Evolutionary conservation across 2,888 invertebrate species (phyloP).

Genomic region (Ceraclea dissimilis): DNA sequence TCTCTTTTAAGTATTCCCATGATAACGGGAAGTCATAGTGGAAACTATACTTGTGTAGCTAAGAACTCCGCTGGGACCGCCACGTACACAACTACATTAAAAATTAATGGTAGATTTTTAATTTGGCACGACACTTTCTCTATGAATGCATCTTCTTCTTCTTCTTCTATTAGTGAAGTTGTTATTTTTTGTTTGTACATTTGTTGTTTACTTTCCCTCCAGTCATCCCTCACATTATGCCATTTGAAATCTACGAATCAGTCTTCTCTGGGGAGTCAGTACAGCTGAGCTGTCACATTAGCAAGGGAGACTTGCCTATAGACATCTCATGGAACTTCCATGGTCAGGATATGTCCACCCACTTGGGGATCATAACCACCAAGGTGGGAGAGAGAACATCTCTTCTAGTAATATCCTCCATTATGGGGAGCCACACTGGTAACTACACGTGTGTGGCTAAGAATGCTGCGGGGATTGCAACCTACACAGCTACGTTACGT

Average conservation of each 20-base stretch:
- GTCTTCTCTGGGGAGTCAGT: slow-evolving; percentile 62
- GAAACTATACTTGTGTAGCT: slow-evolving; percentile 58
- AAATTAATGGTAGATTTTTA: slow-evolving; percentile 48
- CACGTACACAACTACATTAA: slow-evolving; percentile 49
- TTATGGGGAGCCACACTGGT: slow-evolving; percentile 63
- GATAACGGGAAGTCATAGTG: slow-evolving; percentile 52
- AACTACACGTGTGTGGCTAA: slow-evolving; percentile 68
- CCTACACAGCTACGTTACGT: slow-evolving; percentile 53
- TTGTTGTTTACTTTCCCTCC: slow-evolving; percentile 12
- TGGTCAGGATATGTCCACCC: slow-evolving; percentile 51
- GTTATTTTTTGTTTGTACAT: not conserved
- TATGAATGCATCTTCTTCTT: slow-evolving; percentile 8
- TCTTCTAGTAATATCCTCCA: slow-evolving; percentile 64
- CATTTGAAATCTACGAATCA: slow-evolving; percentile 57
- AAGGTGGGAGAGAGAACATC: slow-evolving; percentile 60
- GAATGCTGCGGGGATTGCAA: slow-evolving; percentile 63
- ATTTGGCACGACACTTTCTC: not conserved
- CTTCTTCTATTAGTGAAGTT: slow-evolving; percentile 4
- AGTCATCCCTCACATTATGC: slow-evolving; percentile 54
- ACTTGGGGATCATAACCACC: slow-evolving; percentile 51
- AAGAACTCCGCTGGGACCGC: slow-evolving; percentile 52
- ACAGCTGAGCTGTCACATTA: slow-evolving; percentile 60
- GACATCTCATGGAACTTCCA: slow-evolving; percentile 67
- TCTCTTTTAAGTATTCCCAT: slow-evolving; percentile 52
- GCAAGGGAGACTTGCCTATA: slow-evolving; percentile 68